phyloP scores from a whole-genome alignment of 2,113 vertebrate species.

The Panthera leo region DNA sequence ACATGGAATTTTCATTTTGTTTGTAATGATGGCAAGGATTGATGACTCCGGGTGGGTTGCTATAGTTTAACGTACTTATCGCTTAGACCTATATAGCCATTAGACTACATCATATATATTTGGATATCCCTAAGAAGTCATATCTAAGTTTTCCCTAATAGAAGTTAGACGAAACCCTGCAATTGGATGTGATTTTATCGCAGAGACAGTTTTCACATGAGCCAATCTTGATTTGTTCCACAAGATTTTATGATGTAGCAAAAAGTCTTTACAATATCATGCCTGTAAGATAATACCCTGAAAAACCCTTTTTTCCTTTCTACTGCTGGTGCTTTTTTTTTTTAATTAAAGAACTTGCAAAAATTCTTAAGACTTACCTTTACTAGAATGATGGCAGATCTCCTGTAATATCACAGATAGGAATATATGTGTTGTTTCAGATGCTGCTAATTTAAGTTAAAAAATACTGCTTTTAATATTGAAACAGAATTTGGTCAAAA shows the following conservation, averaged over 20 bases:
- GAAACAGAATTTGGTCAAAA: conserved; percentile 38
- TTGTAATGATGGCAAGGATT: not conserved
- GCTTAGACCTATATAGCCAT: not conserved
- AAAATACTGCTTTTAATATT: not conserved
- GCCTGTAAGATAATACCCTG: not conserved
- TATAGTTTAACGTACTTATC: not conserved
- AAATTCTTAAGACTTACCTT: conserved; percentile 23
- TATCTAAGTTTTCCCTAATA: conserved; percentile 9
- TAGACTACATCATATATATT: not conserved
- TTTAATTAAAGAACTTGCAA: conserved; percentile 36
- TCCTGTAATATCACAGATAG: not conserved
- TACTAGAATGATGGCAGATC: conserved; percentile 17
- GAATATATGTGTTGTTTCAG: not conserved
- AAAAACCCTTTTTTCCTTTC: conserved; percentile 35
- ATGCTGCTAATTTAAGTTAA: conserved; percentile 33
- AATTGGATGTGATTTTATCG: conserved; percentile 23
- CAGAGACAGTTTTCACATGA: not conserved
- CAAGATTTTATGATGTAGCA: not conserved
- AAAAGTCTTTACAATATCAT: conserved; percentile 22
- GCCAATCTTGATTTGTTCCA: not conserved
- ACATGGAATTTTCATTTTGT: not conserved
- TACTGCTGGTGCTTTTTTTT: conserved; percentile 48
- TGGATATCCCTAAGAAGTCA: not conserved
- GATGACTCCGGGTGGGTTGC: not conserved
- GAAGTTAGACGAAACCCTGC: not conserved